Base-by-base conservation (phyloP, 23 tunicate genomes). In the Halocynthia aurantium region DNA sequence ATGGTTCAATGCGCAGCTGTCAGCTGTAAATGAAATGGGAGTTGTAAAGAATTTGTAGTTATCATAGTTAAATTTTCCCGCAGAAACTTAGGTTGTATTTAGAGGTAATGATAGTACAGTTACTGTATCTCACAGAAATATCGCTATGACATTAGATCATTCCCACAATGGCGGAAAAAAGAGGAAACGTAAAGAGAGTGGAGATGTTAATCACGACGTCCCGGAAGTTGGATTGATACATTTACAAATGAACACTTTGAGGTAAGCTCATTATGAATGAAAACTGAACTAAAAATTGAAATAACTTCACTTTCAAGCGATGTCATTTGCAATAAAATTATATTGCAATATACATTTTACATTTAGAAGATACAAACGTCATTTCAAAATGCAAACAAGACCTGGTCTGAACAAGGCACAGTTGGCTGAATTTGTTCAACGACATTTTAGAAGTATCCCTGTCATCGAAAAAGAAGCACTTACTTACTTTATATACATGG, bases 401-500 rank as follows among this genome's bases (percentile, higher is more conserved):
- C 92, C 90, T 72, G 88, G 98, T n/a, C 76, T 84, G 7, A 73
- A 77, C 19, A 92, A 92, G 56, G 82, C 82, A 7, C 98, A 92
- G 74, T 72, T 92, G 52, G 82, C 85, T 0, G 98, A 92, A 53
- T 15, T 71, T 12, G 85, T 92, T 15, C 70, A 62, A 22, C 79
- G 83, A 60, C 98, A 92, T 73, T 92, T 92, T 53, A 75, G 74
- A 17, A 72, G 76, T 31, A 82, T 92, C 64, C 86, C 74, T 8
- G 87, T 92, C 57, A 78, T 77, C 70, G 92, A 92, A 52, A 92
- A 92, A 61, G 98, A 92, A 79, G 85, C 86, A 8, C 67, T 92
- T 53, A 82, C 98, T 7, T 92, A 78, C 57, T 92, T 92, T 55
- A 92, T 92, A 65, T 92, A 86, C 82, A 92, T 92, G 98, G 98